Conservation (phyloP, 2,888 invertebrate genomes). For the Glaucopsyche alexis region DNA sequence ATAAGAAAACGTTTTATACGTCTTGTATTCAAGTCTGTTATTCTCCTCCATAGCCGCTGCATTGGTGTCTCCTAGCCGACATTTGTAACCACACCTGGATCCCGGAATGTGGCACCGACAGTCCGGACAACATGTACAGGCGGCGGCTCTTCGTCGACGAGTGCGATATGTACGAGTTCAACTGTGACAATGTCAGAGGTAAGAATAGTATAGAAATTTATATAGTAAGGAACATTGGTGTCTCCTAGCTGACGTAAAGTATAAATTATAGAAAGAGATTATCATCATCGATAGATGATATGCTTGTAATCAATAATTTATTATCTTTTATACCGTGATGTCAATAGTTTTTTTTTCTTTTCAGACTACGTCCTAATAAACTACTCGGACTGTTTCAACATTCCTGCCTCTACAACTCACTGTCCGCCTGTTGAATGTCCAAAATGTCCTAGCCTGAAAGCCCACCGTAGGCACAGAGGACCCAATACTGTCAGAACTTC, state of each 20-base stretch:
- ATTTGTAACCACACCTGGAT: constrained; percentile 65
- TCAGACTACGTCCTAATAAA: constrained; percentile 50
- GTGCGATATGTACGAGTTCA: constrained; percentile 61
- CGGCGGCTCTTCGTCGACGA: constrained; percentile 56
- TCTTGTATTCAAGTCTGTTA: too few species aligned
- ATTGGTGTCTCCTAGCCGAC: constrained; percentile 54
- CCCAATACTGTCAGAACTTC: background rate
- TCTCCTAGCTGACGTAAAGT: constrained; percentile 51
- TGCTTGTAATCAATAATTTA: too few species aligned
- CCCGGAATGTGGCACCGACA: constrained; percentile 54
- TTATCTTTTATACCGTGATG: background rate
- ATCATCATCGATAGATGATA: too few species aligned
- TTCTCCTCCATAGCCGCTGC: constrained; percentile 45
- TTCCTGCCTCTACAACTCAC: constrained; percentile 42
- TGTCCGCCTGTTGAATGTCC: constrained; percentile 43
- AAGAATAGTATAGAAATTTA: background rate
- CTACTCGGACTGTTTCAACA: constrained; percentile 51
- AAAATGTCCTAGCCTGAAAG: constrained; percentile 39
- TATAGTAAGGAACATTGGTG: too few species aligned
- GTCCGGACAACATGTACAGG: constrained; percentile 32
- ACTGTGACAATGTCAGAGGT: constrained; percentile 50
- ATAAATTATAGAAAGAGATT: too few species aligned
- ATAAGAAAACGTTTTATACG: too few species aligned
- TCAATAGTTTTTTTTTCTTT: constrained; percentile 37
- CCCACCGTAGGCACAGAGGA: constrained; percentile 41